phyloP scores from a whole-genome alignment of 2,113 vertebrate genomes.

The Phaethon lepturus region DNA sequence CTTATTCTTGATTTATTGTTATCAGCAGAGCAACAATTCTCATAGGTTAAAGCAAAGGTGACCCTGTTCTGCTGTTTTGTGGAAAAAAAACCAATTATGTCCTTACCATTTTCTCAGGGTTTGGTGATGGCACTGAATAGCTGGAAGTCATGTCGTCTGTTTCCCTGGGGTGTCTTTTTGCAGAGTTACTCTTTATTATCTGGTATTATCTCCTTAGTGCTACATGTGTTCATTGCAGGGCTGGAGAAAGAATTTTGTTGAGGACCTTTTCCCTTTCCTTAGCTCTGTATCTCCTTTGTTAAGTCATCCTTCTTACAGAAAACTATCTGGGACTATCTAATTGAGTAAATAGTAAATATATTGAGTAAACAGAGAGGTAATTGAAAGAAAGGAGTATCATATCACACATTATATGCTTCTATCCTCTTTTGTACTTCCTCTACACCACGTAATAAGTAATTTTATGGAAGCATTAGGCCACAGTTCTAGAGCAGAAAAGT shows the following conservation, averaged over 20 bases:
- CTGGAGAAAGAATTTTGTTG: not conserved
- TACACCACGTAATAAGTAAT: not conserved
- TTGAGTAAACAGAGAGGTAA: not conserved
- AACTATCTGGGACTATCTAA: not conserved
- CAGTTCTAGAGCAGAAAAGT: not conserved
- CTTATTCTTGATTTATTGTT: not conserved
- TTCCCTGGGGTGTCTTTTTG: not conserved
- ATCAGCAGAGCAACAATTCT: not conserved
- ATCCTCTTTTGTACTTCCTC: not conserved
- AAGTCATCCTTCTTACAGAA: not conserved
- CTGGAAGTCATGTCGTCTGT: not conserved
- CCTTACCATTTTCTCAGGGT: not conserved
- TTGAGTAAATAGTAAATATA: not conserved
- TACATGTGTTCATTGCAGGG: fast-evolving
- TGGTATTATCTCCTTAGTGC: not conserved
- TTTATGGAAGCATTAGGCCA: not conserved
- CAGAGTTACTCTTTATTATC: not conserved
- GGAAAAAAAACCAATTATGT: not conserved
- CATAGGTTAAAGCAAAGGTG: not conserved
- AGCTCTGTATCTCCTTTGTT: not conserved
- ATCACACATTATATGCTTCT: not conserved
- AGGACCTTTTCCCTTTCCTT: not conserved
- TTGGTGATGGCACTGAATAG: not conserved
- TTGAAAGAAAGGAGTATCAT: not conserved
- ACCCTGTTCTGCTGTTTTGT: not conserved